phyloP scores from a whole-genome alignment of 2,113 vertebrate genomes.

The Triplophysa dalaica region DNA sequence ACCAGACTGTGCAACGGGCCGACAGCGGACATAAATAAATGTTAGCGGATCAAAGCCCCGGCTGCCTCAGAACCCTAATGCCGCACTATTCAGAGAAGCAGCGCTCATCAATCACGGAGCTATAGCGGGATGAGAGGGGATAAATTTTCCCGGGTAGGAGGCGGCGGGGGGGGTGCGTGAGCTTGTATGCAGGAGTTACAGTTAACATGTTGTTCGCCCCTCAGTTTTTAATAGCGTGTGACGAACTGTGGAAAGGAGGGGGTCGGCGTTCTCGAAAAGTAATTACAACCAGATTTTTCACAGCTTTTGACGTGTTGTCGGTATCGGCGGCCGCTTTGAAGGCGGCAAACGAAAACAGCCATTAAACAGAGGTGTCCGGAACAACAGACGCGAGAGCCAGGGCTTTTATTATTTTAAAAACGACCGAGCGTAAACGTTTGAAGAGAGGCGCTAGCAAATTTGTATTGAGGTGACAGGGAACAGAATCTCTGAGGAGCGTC shows the following conservation, averaged over 20 bases:
- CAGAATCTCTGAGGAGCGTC: neutral
- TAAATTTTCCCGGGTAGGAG: neutral
- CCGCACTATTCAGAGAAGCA: slow-evolving; percentile 45
- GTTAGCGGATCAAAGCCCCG: neutral
- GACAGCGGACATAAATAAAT: slow-evolving; percentile 18
- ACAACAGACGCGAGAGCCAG: slow-evolving; percentile 39
- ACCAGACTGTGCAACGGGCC: neutral
- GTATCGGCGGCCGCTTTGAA: slow-evolving; percentile 38
- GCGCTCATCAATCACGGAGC: slow-evolving; percentile 56
- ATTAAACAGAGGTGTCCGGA: slow-evolving; percentile 49
- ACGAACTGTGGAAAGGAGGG: slow-evolving; percentile 23
- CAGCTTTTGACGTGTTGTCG: slow-evolving; percentile 29
- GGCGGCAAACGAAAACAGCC: slow-evolving; percentile 42
- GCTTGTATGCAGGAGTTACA: slow-evolving; percentile 2
- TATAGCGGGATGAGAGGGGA: slow-evolving; percentile 23
- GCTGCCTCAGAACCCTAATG: slow-evolving; percentile 48
- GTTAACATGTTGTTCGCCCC: slow-evolving; percentile 25
- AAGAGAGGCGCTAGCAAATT: slow-evolving; percentile 3
- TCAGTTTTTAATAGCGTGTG: slow-evolving; percentile 34
- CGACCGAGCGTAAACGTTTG: slow-evolving; percentile 1
- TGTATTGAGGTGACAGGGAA: neutral
- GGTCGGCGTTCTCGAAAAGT: slow-evolving; percentile 23
- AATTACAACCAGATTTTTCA: slow-evolving; percentile 56
- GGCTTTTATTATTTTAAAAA: slow-evolving; percentile 26
- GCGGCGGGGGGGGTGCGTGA: neutral